Base-by-base conservation (phyloP, 2,797 vertebrate species). In the Cygnus olor region DNA sequence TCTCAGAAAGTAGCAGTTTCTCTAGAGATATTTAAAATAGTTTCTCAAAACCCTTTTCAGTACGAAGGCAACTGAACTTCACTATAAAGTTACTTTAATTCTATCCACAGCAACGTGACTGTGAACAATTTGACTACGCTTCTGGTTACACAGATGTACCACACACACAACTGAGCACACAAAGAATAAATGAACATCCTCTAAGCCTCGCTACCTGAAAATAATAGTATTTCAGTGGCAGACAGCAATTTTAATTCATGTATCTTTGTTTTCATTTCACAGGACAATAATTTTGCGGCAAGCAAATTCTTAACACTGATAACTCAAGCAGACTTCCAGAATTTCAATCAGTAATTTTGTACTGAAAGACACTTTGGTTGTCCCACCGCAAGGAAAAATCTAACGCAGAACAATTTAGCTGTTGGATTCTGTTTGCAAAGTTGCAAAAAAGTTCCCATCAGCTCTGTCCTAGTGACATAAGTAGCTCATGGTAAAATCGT, bases 121-220 rank as follows among this genome's bases (percentile, higher is more conserved):
- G 9, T 3, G 58, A 92, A 42, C 58, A 60, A 45, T 77, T 5
- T 77, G 14, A 68, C 54, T 57, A 2, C 16, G 18, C n/a, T 93
- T 64, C 57, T 64, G 63, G 34, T 57, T 54, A 57, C 38, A 66
- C 34, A 71, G 36, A 56, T 10, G 27, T 16, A 79, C 11, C 80
- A 61, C 24, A 13, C 28, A 10, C 4, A 10, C 64, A 82, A 13
- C 25, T 0, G 0, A 68, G 36, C 9, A 2, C 30, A 54, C 16
- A 20, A 14, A 54, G n/a, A 86, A 60, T 36, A 65, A 69, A 65
- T 8, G 9, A 91, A 63, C 24, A 47, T 54, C 11, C 32, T 54
- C 60, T 63, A 66, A 85, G 36, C 56, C 38, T 77, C 18, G 1
- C 40, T 56, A 51, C 69, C 45, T 36, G 25, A 45, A 57, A 96